phyloP scores from a whole-genome alignment of 2,113 vertebrate species.

The Callocephalon fimbriatum region DNA sequence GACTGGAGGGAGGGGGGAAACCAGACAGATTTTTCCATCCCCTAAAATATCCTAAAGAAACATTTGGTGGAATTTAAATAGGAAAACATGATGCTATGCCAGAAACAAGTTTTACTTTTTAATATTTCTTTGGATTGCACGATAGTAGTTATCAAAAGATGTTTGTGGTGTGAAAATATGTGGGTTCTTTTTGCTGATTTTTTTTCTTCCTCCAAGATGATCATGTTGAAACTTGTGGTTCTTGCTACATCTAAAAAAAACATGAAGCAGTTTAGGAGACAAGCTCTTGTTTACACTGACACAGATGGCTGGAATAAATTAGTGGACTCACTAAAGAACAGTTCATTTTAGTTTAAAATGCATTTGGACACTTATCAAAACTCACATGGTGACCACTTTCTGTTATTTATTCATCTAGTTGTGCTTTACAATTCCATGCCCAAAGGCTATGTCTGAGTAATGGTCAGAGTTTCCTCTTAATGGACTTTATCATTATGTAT shows the following conservation, averaged over 20 bases:
- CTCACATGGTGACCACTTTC: constrained; percentile 56
- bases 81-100: constrained; percentile 54
- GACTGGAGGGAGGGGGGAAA: neutral
- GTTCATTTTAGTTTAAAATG: constrained; percentile 76
- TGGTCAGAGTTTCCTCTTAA: neutral
- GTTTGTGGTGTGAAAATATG: constrained; percentile 62
- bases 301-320: constrained; percentile 84
- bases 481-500: neutral
- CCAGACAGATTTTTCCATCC: constrained; percentile 45
- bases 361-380: constrained; percentile 71
- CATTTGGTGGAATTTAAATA: constrained; percentile 78
- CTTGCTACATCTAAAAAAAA: constrained; percentile 32
- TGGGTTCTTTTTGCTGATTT: neutral
- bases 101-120: constrained; percentile 66
- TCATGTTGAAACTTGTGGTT: constrained; percentile 53
- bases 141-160: constrained; percentile 48
- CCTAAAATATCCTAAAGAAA: constrained; percentile 70
- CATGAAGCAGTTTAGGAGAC: constrained; percentile 67
- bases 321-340: constrained; percentile 68
- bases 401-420: constrained; percentile 58
- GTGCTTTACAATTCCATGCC: neutral
- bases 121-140: constrained; percentile 61
- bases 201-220: neutral
- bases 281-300: constrained; percentile 66
- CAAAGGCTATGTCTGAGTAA: neutral